Evolutionary conservation across 2,113 vertebrate genomes (phyloP).

Genomic region (Prochilodus magdalenae): DNA sequence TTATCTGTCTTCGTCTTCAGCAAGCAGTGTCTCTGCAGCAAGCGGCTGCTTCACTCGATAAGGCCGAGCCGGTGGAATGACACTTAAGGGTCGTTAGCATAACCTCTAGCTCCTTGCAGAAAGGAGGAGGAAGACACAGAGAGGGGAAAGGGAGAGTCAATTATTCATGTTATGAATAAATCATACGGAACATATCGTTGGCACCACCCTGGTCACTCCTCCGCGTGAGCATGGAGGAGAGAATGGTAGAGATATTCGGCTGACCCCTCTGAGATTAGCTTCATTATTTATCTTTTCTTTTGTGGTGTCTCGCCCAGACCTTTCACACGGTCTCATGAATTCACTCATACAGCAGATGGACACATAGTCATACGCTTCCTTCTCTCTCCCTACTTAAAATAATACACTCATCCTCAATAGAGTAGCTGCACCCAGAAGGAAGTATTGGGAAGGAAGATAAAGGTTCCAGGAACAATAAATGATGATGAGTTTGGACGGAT

Average conservation of each 20-base stretch:
- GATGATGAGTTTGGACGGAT: too few relatives aligned
- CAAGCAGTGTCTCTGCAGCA: slow-evolving; percentile 26
- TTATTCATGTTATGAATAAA: slow-evolving; percentile 59
- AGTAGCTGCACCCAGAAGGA: too few relatives aligned
- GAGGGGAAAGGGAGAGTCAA: slow-evolving; percentile 37
- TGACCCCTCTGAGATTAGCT: slow-evolving; percentile 36
- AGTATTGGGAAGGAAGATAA: too few relatives aligned
- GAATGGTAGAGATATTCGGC: slow-evolving; percentile 28
- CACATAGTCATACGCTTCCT: neutral
- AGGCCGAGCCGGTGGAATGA: neutral
- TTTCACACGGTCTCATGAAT: slow-evolving; percentile 27
- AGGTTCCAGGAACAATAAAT: too few relatives aligned
- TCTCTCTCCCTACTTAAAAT: too few relatives aligned
- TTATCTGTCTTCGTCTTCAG: neutral
- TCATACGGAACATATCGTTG: slow-evolving; percentile 31
- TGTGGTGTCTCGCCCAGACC: slow-evolving; percentile 32
- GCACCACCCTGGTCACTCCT: slow-evolving; percentile 28
- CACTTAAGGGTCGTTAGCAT: slow-evolving; percentile 43
- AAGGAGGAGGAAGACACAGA: slow-evolving; percentile 18
- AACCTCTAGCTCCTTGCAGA: slow-evolving; percentile 39
- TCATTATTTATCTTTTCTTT: slow-evolving; percentile 48
- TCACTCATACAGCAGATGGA: neutral
- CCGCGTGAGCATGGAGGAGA: slow-evolving; percentile 14
- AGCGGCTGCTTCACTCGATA: slow-evolving; percentile 5
- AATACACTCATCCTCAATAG: too few relatives aligned